Evolutionary conservation across 2,113 vertebrate genomes (phyloP).

Genomic region (Acrocephalus arundinaceus): DNA sequence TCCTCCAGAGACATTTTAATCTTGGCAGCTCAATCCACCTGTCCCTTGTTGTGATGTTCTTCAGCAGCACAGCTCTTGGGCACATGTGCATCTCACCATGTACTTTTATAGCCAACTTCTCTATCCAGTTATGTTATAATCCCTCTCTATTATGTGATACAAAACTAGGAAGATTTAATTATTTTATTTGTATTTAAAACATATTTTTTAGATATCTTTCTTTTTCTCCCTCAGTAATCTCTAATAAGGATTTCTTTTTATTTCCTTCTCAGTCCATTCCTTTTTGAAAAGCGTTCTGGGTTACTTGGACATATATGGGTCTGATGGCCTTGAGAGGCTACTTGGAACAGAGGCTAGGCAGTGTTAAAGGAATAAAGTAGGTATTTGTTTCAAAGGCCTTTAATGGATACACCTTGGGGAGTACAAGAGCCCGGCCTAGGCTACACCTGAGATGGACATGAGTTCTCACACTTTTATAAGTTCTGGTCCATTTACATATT

Average conservation of each 20-base stretch:
- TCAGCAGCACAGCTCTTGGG: neutral
- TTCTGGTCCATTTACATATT: neutral
- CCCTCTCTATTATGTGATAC: neutral
- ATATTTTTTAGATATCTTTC: neutral
- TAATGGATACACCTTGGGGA: too few relatives aligned
- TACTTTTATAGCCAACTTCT: too few relatives aligned
- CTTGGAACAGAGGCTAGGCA: neutral
- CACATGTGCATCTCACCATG: neutral
- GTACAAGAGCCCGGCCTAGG: rapidly evolving
- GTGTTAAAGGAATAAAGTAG: neutral
- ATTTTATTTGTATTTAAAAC: neutral
- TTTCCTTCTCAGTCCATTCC: neutral
- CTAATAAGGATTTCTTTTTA: neutral
- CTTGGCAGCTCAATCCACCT: neutral
- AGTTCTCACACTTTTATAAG: neutral
- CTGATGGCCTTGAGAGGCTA: neutral
- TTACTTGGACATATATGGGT: neutral
- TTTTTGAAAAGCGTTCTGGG: neutral
- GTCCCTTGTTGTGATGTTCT: rapidly evolving
- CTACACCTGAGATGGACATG: neutral
- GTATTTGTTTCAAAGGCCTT: neutral
- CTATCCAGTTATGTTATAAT: too few relatives aligned
- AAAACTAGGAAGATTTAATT: neutral
- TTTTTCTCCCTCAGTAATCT: neutral
- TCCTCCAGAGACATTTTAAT: neutral